Evolutionary conservation across 2,113 vertebrate genomes (phyloP).

Genomic region (Sarotherodon lohbergeri): DNA sequence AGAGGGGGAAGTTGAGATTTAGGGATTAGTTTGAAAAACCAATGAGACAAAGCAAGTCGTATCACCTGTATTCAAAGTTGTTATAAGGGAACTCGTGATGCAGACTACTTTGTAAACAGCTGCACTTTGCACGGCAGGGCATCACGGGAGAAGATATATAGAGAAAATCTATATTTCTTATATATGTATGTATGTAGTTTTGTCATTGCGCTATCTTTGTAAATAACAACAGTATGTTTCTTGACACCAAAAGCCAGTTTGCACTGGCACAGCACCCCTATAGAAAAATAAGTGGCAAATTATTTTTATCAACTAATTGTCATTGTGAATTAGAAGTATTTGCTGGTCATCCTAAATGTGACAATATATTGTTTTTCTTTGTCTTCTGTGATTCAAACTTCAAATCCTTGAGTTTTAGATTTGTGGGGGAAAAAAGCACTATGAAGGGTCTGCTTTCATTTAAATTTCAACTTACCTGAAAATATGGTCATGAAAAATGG

Average conservation of each 20-base stretch:
- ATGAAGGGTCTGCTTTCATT: neutral
- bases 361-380: neutral
- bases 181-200: neutral
- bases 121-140: neutral
- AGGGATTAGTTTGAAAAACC: neutral
- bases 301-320: neutral
- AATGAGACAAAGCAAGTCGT: neutral
- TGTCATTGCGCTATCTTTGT: neutral
- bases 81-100: neutral
- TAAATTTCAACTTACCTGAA: neutral
- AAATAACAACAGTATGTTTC: neutral
- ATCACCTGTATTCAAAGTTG: neutral
- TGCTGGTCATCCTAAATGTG: neutral
- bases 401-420: neutral
- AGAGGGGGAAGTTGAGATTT: neutral
- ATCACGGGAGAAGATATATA: neutral
- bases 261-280: neutral
- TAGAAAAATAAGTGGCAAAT: neutral
- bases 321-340: neutral
- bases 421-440: rapidly evolving
- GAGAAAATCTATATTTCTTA: too few species aligned
- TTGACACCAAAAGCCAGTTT: neutral
- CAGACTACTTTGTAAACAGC: neutral
- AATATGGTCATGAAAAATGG: neutral
- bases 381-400: neutral